Evolutionary conservation across 2,888 invertebrate species (phyloP), one percentile per base, ranked within the genome.

Genomic region (Phragmatobia fuliginosa): DNA sequence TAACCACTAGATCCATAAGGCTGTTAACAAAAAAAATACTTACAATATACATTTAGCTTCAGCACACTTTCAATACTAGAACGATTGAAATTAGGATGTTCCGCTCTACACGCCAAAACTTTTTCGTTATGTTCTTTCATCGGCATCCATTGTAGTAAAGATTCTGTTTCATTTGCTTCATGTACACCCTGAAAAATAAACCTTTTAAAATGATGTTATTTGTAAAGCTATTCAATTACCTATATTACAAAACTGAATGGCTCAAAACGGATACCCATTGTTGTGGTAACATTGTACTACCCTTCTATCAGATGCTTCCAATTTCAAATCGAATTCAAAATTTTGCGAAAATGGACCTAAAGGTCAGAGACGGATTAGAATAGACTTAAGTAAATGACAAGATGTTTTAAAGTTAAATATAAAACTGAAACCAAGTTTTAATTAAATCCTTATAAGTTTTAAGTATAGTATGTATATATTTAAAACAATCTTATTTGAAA

Each of bases 41-140:
- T 93, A 98, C 98, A 98, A 93, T 97, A 97, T 77, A 98, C 97
- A 92, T 98, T 97, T 70, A 98, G 95, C 83, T 96, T 97, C 95
- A 98, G 96, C 76, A 96, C 96, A 87, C 97, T 97, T 90, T 98
- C 98, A 74, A 97, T 96, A 32, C 96, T 96, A 60, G 97, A 97
- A 80, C 96, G 96, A 87, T 96, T 96, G 76, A 98, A 96, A 82
- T 97, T 95, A 38, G 96, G 95, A 93, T 98, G 98, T 80, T 97
- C 97, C 0, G 98, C 98, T 83, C 97, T 96, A 89, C 98, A 98
- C 69, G 97, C 97, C 71, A 98, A 95, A 60, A 96, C 95, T 90
- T 97, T 97, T 60, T 97, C 97, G 89, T 98, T 97, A 94, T 98
- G 97, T 80, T 96, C 96, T 81, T 97, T 96, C 58, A 96, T 96